Evolutionary conservation across 2,113 vertebrate species (phyloP).

Genomic region (Deroptyus accipitrinus): DNA sequence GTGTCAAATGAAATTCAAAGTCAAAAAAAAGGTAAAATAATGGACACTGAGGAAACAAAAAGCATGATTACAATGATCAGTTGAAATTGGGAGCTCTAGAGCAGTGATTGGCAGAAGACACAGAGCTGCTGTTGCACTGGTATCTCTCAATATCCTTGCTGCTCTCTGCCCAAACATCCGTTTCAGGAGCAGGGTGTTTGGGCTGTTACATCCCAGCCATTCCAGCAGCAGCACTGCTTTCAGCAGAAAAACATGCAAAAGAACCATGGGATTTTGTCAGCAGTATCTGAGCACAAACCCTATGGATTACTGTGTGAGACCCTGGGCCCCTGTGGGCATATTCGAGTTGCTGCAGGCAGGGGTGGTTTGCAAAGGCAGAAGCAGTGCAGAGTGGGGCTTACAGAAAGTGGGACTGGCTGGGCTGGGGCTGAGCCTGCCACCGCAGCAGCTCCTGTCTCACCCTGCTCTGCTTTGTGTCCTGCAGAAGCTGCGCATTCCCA

Average conservation of each 20-base stretch:
- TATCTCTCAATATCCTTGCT: neutral
- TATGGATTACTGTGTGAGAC: accelerated
- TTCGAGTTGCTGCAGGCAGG: accelerated
- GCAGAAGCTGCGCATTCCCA: constrained; percentile 82
- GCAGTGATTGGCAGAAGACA: neutral
- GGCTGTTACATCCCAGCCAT: neutral
- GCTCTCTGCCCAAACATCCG: neutral
- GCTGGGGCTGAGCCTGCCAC: neutral
- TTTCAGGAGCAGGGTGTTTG: neutral
- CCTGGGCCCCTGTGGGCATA: accelerated
- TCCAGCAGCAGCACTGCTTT: neutral
- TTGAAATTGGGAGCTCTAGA: neutral
- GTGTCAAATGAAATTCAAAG: neutral
- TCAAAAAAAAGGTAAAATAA: neutral
- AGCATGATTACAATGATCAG: neutral
- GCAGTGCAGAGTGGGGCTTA: neutral
- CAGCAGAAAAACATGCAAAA: neutral
- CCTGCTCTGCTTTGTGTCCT: constrained; percentile 3
- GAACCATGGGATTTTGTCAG: neutral
- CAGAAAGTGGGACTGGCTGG: neutral
- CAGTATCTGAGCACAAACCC: neutral
- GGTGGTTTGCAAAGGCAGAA: neutral
- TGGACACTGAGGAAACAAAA: neutral
- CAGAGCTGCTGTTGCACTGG: neutral
- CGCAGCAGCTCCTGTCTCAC: neutral